Conservation (phyloP, 2,113 vertebrate species). For the Cyprinodon variegatus region DNA sequence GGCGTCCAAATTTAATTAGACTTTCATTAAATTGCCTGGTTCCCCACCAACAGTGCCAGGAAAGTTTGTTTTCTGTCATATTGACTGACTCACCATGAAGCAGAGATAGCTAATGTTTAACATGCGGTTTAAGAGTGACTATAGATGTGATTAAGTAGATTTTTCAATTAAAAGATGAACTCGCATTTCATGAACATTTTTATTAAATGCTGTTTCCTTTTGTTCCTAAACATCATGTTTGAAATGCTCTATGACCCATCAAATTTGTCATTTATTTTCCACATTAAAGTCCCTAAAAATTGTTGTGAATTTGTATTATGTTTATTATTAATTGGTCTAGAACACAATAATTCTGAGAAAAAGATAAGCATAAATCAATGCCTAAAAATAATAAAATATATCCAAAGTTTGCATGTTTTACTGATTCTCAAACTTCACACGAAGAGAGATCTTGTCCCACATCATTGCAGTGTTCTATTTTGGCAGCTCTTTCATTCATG, state of each 20-base stretch:
- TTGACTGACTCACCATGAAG: background rate
- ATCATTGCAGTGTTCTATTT: too few species aligned
- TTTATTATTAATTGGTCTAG: background rate
- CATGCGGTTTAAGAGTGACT: background rate
- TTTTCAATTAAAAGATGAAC: background rate
- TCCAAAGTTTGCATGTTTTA: too few species aligned
- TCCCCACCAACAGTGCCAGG: constrained; percentile 4
- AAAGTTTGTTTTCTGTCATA: constrained; percentile 3
- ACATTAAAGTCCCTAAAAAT: background rate
- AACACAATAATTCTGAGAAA: background rate
- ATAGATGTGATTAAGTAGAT: background rate
- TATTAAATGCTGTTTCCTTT: background rate
- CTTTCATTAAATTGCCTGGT: constrained; percentile 26
- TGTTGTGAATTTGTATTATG: background rate
- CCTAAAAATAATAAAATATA: too few species aligned
- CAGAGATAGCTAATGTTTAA: too few species aligned
- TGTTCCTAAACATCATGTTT: too few species aligned
- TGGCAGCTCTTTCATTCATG: too few species aligned
- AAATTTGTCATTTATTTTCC: background rate
- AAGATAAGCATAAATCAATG: background rate
- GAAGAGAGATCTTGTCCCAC: too few species aligned
- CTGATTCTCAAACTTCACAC: too few species aligned
- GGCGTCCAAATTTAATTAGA: constrained; percentile 1
- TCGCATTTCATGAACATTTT: background rate
- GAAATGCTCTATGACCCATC: too few species aligned